phyloP scores from a whole-genome alignment of 1,140 invertebrate species.

The Eupristina koningsbergeri region DNA sequence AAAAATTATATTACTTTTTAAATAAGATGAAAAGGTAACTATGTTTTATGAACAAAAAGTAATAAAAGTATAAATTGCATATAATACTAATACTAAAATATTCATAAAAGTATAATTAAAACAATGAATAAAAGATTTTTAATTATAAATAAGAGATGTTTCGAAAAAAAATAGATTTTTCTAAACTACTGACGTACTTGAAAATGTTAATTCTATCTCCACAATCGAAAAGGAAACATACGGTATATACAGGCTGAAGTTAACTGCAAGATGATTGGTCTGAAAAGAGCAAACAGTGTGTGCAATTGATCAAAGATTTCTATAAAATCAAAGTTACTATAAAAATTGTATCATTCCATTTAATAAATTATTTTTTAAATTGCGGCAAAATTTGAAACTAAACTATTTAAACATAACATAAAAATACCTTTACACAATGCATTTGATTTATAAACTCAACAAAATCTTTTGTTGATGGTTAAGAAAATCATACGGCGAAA shows the following conservation, averaged over 20 bases:
- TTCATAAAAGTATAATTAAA: slow-evolving; percentile 1
- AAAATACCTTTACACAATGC: too few relatives aligned
- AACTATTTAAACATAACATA: too few relatives aligned
- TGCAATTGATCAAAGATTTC: slow-evolving; percentile 22
- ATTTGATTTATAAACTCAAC: too few relatives aligned
- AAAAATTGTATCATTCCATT: too few relatives aligned
- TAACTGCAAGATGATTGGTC: background rate
- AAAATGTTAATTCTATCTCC: background rate
- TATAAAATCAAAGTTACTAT: too few relatives aligned
- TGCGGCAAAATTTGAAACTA: too few relatives aligned
- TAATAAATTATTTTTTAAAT: too few relatives aligned
- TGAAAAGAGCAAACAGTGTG: background rate
- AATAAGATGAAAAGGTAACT: background rate
- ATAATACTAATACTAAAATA: slow-evolving; percentile 26
- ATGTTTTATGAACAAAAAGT: too few relatives aligned
- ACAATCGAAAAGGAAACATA: slow-evolving; percentile 44
- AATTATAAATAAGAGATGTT: slow-evolving; percentile 29
- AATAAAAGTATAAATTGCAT: background rate
- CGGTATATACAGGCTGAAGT: background rate
- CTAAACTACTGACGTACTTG: slow-evolving; percentile 33
- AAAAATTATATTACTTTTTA: background rate
- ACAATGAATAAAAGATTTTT: background rate
- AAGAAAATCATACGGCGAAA: too few relatives aligned
- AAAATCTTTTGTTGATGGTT: too few relatives aligned
- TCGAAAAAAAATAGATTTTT: slow-evolving; percentile 30